A percentile compares a stretch with the other conserved stretches of the same genome.
These are phyloP conservation scores for Papilio gigon DNA, from an alignment of 2,888 invertebrate species.

Conservation along the genomic window DNA sequence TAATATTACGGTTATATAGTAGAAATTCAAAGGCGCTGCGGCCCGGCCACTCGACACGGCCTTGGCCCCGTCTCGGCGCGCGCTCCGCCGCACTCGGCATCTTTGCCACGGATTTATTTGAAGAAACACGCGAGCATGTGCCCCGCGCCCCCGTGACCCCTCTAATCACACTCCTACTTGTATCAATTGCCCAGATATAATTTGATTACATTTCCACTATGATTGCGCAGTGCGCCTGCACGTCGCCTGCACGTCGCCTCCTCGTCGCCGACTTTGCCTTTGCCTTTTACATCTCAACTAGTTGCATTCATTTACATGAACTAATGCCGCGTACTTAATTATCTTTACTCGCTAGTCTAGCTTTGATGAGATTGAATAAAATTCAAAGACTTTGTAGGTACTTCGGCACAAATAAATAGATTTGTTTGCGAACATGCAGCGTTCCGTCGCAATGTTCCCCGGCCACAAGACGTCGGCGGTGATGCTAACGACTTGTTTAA, in stretches of 20 bases:
- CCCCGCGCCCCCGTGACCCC: conserved; percentile 13
- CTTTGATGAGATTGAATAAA: neutral
- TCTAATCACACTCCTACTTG: conserved; percentile 16
- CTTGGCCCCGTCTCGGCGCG: neutral
- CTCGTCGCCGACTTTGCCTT: too few relatives aligned
- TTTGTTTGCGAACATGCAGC: neutral
- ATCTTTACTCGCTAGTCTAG: neutral
- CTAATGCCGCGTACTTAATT: neutral
- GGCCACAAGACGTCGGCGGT: conserved; percentile 6
- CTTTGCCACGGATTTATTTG: neutral
- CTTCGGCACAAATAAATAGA: neutral
- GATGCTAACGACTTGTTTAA: conserved; percentile 39
- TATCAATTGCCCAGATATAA: neutral
- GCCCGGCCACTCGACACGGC: neutral
- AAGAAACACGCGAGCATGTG: conserved; percentile 12
- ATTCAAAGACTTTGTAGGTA: too few relatives aligned
- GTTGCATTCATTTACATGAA: neutral
- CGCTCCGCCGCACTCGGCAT: neutral
- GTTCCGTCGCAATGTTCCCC: conserved; percentile 7
- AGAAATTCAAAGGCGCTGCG: neutral
- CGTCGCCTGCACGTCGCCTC: too few relatives aligned
- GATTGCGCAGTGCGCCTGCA: neutral
- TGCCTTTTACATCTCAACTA: neutral
- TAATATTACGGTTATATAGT: neutral
- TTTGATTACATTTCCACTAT: conserved; percentile 5